Percentiles rank a stretch among this genome's conserved stretches.
These are phyloP conservation scores for Drosophila pruinosa DNA, from an alignment of 1,140 invertebrate species.

Conservation along the genomic window DNA sequence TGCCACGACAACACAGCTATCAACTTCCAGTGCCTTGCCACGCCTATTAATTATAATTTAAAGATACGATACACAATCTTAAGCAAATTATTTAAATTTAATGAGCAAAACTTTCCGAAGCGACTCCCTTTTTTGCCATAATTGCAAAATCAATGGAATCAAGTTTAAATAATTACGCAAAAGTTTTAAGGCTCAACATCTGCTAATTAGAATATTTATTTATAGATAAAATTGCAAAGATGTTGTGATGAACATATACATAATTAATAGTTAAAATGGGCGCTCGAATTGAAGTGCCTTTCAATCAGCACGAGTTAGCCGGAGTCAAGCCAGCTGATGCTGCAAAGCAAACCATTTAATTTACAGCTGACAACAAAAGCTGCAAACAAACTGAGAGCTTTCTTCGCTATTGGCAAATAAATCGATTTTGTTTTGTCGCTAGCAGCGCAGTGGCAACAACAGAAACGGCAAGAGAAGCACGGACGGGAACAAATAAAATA, in stretches of 20 bases:
- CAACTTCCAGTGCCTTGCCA: no score
- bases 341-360: conserved; percentile 35
- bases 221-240: not conserved
- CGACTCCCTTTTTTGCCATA: conserved; percentile 39
- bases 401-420: conserved; percentile 45
- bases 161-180: conserved; percentile 63
- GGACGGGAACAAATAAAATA: conserved; percentile 56
- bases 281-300: not conserved
- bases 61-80: not conserved
- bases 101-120: conserved; percentile 40
- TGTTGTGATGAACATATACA: not conserved
- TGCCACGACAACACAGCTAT: not conserved
- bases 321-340: conserved; percentile 9
- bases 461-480: not conserved
- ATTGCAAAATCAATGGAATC: conserved; percentile 75
- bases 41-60: conserved; percentile 31
- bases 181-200: conserved; percentile 13
- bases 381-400: conserved; percentile 40
- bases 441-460: conserved; percentile 1
- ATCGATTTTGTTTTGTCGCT: conserved; percentile 62
- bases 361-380: conserved; percentile 52
- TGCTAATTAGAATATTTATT: conserved; percentile 42
- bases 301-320: conserved; percentile 13
- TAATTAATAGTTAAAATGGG: conserved; percentile 20
- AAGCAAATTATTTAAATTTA: conserved; percentile 36